These are phyloP conservation scores for Esox masquinongy DNA, from an alignment of 2,797 vertebrate genomes.

Conservation along the genomic window DNA sequence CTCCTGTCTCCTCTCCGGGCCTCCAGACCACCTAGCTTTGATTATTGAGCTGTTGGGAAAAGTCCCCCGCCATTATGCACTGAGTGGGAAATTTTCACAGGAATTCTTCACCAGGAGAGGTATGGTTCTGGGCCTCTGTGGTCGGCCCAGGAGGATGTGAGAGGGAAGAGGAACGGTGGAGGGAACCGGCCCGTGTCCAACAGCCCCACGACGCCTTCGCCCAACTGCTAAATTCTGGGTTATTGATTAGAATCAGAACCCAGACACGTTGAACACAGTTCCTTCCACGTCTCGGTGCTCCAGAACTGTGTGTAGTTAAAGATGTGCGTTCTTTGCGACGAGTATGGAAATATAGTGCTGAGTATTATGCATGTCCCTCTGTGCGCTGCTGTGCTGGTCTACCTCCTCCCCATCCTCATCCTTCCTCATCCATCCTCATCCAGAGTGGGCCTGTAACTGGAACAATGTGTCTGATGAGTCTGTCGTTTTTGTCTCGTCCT, in stretches of 20 bases:
- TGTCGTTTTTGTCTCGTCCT: constrained; percentile 65
- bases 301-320: too few relatives aligned
- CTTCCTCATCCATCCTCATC: constrained; percentile 29
- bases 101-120: constrained; percentile 81
- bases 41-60: constrained; percentile 83
- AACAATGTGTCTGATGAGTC: constrained; percentile 66
- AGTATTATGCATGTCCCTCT: neutral
- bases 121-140: constrained; percentile 59
- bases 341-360: too few relatives aligned
- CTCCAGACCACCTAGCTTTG: constrained; percentile 78
- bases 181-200: constrained; percentile 14
- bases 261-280: neutral
- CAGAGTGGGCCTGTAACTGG: constrained; percentile 57
- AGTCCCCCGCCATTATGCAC: constrained; percentile 79
- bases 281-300: neutral
- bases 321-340: too few relatives aligned
- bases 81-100: constrained; percentile 83
- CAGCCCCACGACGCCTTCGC: constrained; percentile 28
- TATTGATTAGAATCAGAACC: neutral
- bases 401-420: constrained; percentile 2
- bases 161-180: constrained; percentile 9
- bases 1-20: constrained; percentile 18
- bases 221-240: neutral
- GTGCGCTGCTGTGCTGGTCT: constrained; percentile 33
- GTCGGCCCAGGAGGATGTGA: constrained; percentile 55